Conservation (phyloP, 1,140 invertebrate genomes). For the Drosophila pruinosa region DNA sequence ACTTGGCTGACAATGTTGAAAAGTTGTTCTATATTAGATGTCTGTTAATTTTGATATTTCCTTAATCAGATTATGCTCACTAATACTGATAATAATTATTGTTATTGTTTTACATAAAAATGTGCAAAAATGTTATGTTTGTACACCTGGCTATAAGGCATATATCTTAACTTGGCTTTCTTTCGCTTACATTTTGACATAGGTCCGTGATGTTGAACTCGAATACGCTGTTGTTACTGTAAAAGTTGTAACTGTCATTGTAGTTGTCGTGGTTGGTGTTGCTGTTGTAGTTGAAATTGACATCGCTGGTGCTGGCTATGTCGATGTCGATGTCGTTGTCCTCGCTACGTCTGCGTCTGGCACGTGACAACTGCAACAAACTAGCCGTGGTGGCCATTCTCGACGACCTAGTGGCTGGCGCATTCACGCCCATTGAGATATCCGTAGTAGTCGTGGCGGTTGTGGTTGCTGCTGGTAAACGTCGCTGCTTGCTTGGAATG, state of each 20-base stretch:
- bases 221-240: slow-evolving; percentile 32
- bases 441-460: slow-evolving; percentile 24
- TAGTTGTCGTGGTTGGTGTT: background rate
- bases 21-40: no score
- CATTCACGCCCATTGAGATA: slow-evolving; percentile 40
- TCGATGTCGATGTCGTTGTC: slow-evolving; percentile 23
- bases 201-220: slow-evolving; percentile 74
- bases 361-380: slow-evolving; percentile 54
- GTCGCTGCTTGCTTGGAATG: slow-evolving; percentile 59
- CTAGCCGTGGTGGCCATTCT: slow-evolving; percentile 36
- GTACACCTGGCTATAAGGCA: no score
- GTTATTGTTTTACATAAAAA: no score
- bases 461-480: slow-evolving; percentile 27
- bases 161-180: background rate
- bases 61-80: no score
- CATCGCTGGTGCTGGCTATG: slow-evolving; percentile 1
- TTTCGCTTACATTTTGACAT: slow-evolving; percentile 69
- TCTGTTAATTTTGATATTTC: no score
- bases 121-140: no score
- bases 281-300: slow-evolving; percentile 7
- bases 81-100: no score
- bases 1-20: no score
- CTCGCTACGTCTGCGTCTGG: slow-evolving; percentile 37
- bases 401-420: slow-evolving; percentile 22
- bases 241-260: no score